Percentiles rank a stretch among this genome's conserved stretches.
Conservation (phyloP, 1,140 invertebrate species). For the Cydia splendana region DNA sequence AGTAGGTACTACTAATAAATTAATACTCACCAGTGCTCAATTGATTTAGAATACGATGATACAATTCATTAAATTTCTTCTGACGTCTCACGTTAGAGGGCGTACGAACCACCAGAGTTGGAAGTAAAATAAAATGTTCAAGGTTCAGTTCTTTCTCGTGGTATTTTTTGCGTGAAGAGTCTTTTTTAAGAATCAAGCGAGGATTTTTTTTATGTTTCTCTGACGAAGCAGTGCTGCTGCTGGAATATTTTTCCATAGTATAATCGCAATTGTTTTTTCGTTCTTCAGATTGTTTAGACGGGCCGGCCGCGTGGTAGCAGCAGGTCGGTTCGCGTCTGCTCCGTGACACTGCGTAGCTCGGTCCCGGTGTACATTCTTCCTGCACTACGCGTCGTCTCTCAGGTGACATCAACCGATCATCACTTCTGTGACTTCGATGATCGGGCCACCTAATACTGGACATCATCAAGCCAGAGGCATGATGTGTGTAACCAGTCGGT, state of each 20-base stretch:
- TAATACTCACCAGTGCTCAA: constrained; percentile 52
- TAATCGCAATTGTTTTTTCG: constrained; percentile 6
- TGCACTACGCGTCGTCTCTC: constrained; percentile 42
- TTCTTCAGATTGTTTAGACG: constrained; percentile 39
- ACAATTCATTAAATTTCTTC: constrained; percentile 72
- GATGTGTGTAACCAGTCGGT: constrained; percentile 46
- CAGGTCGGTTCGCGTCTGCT: constrained; percentile 55
- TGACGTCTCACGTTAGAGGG: constrained; percentile 73
- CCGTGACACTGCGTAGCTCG: constrained; percentile 51
- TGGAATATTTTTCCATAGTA: constrained; percentile 43
- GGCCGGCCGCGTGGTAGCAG: constrained; percentile 57
- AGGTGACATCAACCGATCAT: constrained; percentile 48
- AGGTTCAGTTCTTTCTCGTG: constrained; percentile 60
- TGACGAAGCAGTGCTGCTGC: constrained; percentile 49
- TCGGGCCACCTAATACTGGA: constrained; percentile 45
- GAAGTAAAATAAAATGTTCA: constrained; percentile 69
- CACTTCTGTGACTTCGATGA: constrained; percentile 48
- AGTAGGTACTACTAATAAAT: background rate
- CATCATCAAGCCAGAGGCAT: constrained; percentile 45
- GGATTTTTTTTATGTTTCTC: constrained; percentile 52
- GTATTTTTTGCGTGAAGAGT: constrained; percentile 53
- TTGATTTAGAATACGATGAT: constrained; percentile 68
- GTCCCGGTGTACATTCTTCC: constrained; percentile 59
- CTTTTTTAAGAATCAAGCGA: constrained; percentile 63
- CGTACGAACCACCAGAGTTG: constrained; percentile 71